A percentile compares a stretch with the other conserved stretches of the same genome.
phyloP scores from a whole-genome alignment of 2,888 invertebrate genomes.

The Rhagophthalmus giganteus region DNA sequence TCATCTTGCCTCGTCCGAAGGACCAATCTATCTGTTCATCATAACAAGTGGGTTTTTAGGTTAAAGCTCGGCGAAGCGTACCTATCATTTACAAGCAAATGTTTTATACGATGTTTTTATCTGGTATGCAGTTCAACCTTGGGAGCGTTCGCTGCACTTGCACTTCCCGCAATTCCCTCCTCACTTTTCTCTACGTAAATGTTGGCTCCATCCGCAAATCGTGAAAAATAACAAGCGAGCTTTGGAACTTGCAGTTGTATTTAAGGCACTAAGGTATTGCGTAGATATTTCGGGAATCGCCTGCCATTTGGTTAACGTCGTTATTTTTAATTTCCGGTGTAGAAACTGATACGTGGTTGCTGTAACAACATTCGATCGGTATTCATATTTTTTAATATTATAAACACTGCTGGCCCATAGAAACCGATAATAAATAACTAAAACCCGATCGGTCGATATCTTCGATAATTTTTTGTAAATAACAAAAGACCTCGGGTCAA shows the following conservation, averaged over 20 bases:
- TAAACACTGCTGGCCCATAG: too few relatives aligned
- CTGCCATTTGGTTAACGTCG: conserved; percentile 18
- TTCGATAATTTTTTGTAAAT: too few relatives aligned
- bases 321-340: conserved; percentile 36
- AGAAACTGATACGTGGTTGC: too few relatives aligned
- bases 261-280: conserved; percentile 13
- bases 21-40: too few relatives aligned
- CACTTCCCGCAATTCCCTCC: conserved; percentile 49
- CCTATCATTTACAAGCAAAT: conserved; percentile 39
- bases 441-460: too few relatives aligned
- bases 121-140: conserved; percentile 51
- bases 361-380: too few relatives aligned
- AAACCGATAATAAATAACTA: too few relatives aligned
- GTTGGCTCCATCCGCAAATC: conserved; percentile 31
- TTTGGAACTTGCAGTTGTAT: conserved; percentile 12
- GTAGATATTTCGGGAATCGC: conserved; percentile 27
- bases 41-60: conserved; percentile 47
- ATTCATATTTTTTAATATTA: too few relatives aligned
- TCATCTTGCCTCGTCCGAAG: too few relatives aligned
- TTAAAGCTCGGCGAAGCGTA: conserved; percentile 49
- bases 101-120: conserved; percentile 39
- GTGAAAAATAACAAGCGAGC: conserved; percentile 25
- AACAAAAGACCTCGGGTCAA: too few relatives aligned
- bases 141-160: conserved; percentile 58
- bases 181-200: conserved; percentile 30